Base-by-base conservation (phyloP, 2,888 invertebrate species). In the Standfussiana lucernea region DNA sequence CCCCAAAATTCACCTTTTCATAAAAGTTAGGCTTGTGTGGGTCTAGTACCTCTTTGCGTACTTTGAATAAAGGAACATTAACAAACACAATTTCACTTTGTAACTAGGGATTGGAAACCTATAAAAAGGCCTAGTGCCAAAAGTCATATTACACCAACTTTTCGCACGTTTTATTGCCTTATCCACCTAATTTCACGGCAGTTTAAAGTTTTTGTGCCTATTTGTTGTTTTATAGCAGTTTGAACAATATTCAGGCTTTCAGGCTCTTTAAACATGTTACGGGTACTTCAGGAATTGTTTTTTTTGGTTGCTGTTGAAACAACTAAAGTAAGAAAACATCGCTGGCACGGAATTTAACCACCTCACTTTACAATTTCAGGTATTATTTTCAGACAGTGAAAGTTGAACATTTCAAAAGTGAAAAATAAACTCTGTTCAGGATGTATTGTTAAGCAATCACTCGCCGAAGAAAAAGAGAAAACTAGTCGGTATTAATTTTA, bases 141-240 rank as follows among this genome's bases (percentile, higher is more conserved):
- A 28, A 80, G 32, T 69, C 64, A 53, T 80, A 53, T 50, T 64
- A 64, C 8, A 74, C 67, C 2, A 59, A 80, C 66, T 66, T 53
- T 35, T 4, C 3, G 8, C 42, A 32, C n/a, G 24, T 68, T 79
- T 82, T 81, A 69, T 80, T 66, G 24, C 40, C 45, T 1, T 15
- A 64, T 42, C 35, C 47, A n/a, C 35, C 21, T 69, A 68, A 80
- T 68, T 80, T 75, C 35, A 70, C 37, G 61, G 37, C 35, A 69
- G 84, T 85, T 76, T 61, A 62, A 85, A 85, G 68, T 85, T 85
- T 76, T 24, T 1, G 15, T 72, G 24, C 18, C 40, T 11, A 37
- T 80, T 68, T 68, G 45, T 69, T 75, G 35, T 56, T 80, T 76
- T 69, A 85, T 61, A 50, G 61, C 65, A 66, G 53, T 85, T 84